Base-by-base conservation (phyloP, 2,113 vertebrate species). In the Fregetta grallaria region DNA sequence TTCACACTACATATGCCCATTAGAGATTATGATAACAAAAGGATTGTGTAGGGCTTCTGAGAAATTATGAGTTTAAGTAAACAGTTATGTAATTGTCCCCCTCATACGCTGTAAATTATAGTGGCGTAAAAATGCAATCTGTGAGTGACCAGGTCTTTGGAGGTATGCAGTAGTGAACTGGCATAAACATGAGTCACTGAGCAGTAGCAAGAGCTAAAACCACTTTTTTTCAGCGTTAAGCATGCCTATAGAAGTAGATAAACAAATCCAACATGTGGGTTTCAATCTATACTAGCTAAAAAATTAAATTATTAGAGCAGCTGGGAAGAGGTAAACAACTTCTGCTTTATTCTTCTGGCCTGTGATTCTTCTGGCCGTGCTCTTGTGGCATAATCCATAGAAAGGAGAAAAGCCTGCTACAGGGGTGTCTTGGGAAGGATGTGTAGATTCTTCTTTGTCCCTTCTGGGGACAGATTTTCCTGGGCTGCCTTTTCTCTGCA, bases 1-100 rank as follows among this genome's bases (percentile, higher is more conserved):
- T 95, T 96, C 89, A 89, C 34, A 52, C 89, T 96, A 61, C 95
- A 93, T 90, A 49, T 97, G 96, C 86, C 94, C 58, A 12, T 50
- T 94, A 90, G 93, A 92, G 94, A 96, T 91, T 95, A 94, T 22
- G 95, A 96, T 97, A 98, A 97, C 97, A 98, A 97, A 97, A 98
- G 97, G 97, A 97, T 88, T 92, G 80, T 98, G 95, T 91, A 88
- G 94, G 97, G 94, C 96, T 98, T 97, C 91, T 3, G 2, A 96
- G 89, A 97, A 97, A 76, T 52, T 81, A 63, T 38, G 65, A 94
- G 86, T 97, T 97, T 95, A 97, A 96, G 83, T 93, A 97, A 97
- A 97, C 95, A 96, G 87, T 98, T 98, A 97, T 95, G 95, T 97
- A 98, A 97, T 95, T 98, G 91, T 97, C 90, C 91, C 66, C 8